phyloP scores from a whole-genome alignment of 2,797 vertebrate species.

The Argyrosomus regius region DNA sequence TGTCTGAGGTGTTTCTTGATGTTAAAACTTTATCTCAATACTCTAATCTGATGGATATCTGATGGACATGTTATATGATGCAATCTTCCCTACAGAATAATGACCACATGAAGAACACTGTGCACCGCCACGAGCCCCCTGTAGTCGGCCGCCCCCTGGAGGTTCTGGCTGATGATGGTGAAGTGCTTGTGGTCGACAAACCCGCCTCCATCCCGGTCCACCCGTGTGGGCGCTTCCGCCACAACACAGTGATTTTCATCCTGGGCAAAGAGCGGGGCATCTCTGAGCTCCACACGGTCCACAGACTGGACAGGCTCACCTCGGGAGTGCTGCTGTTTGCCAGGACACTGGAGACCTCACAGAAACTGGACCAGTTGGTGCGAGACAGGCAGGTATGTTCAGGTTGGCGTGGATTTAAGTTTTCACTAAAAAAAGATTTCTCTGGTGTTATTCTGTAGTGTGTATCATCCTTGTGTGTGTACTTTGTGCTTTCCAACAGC shows the following conservation, averaged over 20 bases:
- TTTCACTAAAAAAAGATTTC: neutral
- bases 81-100: conserved; percentile 88
- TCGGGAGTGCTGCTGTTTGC: conserved; percentile 97
- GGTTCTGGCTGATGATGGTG: conserved; percentile 90
- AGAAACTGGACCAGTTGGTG: conserved; percentile 94
- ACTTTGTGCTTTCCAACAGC: conserved; percentile 76
- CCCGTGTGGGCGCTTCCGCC: conserved; percentile 96
- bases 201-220: conserved; percentile 97
- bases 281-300: conserved; percentile 92
- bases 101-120: conserved; percentile 92
- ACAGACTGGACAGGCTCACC: conserved; percentile 95
- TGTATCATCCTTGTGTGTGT: too few species aligned
- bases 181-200: conserved; percentile 95
- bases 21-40: too few species aligned
- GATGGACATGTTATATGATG: too few species aligned
- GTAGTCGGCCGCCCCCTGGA: conserved; percentile 88
- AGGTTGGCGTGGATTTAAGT: neutral
- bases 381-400: conserved; percentile 88
- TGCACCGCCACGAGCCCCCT: conserved; percentile 97
- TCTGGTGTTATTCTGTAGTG: neutral
- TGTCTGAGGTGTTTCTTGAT: neutral
- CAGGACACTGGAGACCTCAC: conserved; percentile 89
- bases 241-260: conserved; percentile 98
- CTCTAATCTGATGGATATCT: too few species aligned
- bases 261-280: conserved; percentile 94